Conservation (phyloP, 1,140 invertebrate genomes). For the Leptopilina clavipes region DNA sequence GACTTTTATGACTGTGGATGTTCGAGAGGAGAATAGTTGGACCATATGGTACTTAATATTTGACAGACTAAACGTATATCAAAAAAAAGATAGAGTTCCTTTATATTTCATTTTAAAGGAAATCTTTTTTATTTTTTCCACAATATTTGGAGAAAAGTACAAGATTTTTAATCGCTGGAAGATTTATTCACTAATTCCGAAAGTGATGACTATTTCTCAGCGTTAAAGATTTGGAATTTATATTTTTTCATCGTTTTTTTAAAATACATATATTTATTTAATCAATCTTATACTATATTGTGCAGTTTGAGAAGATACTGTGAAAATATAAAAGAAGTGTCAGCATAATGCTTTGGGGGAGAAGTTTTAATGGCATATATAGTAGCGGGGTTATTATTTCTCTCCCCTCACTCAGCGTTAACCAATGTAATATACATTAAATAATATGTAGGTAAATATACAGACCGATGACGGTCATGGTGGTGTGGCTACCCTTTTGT, state of each 20-base stretch:
- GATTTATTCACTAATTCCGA: no score
- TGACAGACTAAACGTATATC: constrained; percentile 6
- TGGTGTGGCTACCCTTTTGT: constrained; percentile 30
- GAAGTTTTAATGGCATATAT: constrained; percentile 10
- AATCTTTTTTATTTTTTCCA: no score
- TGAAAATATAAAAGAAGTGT: constrained; percentile 4
- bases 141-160: no score
- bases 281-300: background rate
- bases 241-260: background rate
- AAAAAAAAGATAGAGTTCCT: background rate
- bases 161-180: no score
- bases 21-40: background rate
- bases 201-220: no score
- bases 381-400: constrained; percentile 16
- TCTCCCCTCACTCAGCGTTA: constrained; percentile 24
- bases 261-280: background rate
- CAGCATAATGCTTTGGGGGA: constrained; percentile 4
- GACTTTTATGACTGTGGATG: constrained; percentile 31
- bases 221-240: no score
- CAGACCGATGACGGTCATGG: constrained; percentile 28
- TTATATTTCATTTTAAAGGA: background rate
- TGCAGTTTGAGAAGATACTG: constrained; percentile 2
- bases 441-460: constrained; percentile 25
- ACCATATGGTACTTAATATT: constrained; percentile 24
- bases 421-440: constrained; percentile 29